Base-by-base conservation (phyloP, 2,888 invertebrate genomes). In the Cerastis leucographa region DNA sequence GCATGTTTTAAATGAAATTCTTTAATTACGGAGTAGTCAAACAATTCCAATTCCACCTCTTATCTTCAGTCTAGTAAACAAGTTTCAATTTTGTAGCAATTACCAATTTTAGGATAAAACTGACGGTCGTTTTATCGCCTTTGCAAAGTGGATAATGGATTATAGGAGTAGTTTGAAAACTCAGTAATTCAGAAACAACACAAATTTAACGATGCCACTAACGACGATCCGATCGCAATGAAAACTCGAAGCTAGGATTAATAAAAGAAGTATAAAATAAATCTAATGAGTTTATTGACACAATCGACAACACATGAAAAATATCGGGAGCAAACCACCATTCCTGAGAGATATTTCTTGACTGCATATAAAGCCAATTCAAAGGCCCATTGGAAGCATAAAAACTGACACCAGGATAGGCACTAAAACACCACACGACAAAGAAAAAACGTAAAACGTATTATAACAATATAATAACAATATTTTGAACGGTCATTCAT, bases 81-180 rank as follows among this genome's bases (percentile, higher is more conserved):
- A 71, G 80, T 40, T 64, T 42, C n/a, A 81, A 73, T 78, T 81
- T 49, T 44, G 17, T 40, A 44, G 25, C 9, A 22, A 81, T 49
- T 64, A 29, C 19, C 49, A 80, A 49, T 72, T 72, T 49, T 49
- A 11, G 22, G 22, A 65, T 25, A 0, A 35, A 65, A 44, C 22
- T 25, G 17, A 2, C 42, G 56, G 49, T 56, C 2, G 40, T 64
- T 72, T 73, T 56, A 49, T 25, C 9, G 17, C 17, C 17, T 46
- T 42, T 56, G 5, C 22, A 59, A 66, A 81, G 7, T 74, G 74
- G 7, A 81, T 59, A 65, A 65, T 65, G 4, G 61, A 19, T 19
- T 44, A 44, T 2, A 35, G 35, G 17, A 4, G n/a, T 22, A 49
- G 9, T n/a, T 56, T 9, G 11, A 8, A 1, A 7, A 81, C 29